Evolutionary conservation across 2,888 invertebrate species (phyloP), one percentile per base, ranked within the genome.

Genomic region (Ganaspis brasiliensis): DNA sequence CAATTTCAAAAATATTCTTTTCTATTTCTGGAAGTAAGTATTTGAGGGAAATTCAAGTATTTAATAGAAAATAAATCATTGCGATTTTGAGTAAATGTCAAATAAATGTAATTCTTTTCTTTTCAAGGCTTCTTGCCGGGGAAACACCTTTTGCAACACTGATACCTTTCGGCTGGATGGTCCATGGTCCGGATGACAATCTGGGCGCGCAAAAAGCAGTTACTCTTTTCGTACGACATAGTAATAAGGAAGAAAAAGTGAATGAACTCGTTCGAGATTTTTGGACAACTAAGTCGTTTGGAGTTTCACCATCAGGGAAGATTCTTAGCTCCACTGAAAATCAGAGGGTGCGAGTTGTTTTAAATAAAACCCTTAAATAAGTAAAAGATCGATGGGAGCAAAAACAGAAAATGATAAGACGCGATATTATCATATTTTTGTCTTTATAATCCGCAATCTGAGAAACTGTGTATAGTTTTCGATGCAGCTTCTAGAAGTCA

Each of bases 401-500:
- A 21, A 2, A 5, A 40, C 14, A 31, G 35, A 49, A 10, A 57
- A 59, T 16, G 72, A 55, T 9, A 82, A 73, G 73, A 80, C 75
- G 2, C 75, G 75, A 75, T 78, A 78, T 21, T 78, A 1, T 67
- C 74, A 6, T 72, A 75, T 56, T 78, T 78, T 52, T 84, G 87
- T 76, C 81, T 86, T 37, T 82, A 73, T 40, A 74, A 74, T 31
- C 78, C 79, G 1, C 78, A 85, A 73, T 83, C 84, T 16, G 74
- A 61, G 0, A 85, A 84, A 76, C 70, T 86, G 1, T 77, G 85
- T 3, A 55, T 87, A 0, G 85, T 87, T 0, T 86, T 86, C 61
- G 87, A 87, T 40, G 87, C 87, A 4, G 86, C 87, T 0, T 86
- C 85, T 14, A 77, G 78, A 24, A 76, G 78, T 0, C 56, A 82